These are phyloP conservation scores for Melopsittacus undulatus DNA, from an alignment of 2,797 vertebrate species.

Conservation along the genomic window DNA sequence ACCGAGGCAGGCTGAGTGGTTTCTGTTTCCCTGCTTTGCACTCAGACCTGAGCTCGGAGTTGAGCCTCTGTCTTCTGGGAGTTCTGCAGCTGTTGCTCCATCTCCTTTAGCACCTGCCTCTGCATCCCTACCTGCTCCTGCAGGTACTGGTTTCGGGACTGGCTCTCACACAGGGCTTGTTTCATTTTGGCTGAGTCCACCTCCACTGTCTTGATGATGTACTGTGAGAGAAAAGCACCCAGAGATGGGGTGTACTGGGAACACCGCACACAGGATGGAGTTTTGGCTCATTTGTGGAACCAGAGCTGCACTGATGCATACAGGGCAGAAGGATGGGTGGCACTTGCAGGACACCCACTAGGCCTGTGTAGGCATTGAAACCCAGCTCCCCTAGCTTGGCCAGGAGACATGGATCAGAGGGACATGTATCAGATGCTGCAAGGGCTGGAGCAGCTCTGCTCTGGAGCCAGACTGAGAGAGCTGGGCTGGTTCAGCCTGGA, in stretches of 20 bases:
- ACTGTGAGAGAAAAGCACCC: conserved; percentile 64
- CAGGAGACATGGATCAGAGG: neutral
- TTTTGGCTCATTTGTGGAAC: neutral
- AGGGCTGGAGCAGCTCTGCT: neutral
- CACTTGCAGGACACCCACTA: neutral
- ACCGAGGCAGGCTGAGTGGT: rapidly evolving
- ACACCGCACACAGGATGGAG: neutral
- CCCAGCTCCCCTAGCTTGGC: neutral
- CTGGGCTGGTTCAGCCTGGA: neutral
- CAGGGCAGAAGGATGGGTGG: neutral
- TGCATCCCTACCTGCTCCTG: conserved; percentile 91
- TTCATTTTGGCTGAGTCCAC: conserved; percentile 85
- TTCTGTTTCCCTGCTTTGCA: rapidly evolving
- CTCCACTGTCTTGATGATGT: conserved; percentile 85
- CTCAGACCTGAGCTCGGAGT: conserved; percentile 87
- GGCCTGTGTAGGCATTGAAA: too few species aligned
- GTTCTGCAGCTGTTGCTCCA: conserved; percentile 89
- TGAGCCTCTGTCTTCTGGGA: conserved; percentile 85
- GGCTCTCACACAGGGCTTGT: conserved; percentile 82
- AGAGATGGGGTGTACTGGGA: neutral
- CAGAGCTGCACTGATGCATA: rapidly evolving
- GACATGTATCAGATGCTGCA: neutral
- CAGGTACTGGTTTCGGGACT: conserved; percentile 83
- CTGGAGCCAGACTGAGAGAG: neutral
- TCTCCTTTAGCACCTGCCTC: conserved; percentile 86